Evolutionary conservation across 2,888 invertebrate species (phyloP), one percentile per base, ranked within the genome.

Genomic region (Itoplectis maculator): DNA sequence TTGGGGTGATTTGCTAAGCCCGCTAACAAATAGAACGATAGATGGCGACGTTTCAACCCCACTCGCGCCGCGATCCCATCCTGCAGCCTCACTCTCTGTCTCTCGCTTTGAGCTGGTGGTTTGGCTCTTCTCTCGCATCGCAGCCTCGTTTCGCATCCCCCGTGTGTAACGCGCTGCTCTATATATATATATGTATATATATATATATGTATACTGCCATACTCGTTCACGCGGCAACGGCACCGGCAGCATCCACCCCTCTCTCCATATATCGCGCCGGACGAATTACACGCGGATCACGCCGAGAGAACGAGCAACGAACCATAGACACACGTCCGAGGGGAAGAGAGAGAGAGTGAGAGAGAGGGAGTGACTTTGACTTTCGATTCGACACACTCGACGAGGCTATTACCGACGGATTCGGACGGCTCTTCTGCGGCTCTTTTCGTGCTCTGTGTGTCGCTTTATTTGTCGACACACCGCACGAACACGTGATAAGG

Each of bases 1-100:
- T 90, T 89, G 90, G 91, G 91, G 90, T 92, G 92, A 92, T 92
- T 92, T 91, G 92, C 91, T 92, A 92, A 92, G 91, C 92, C 88
- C 90, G 91, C 91, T 91, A 92, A 92, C 92, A 92, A 92, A 92
- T 92, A 91, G 92, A 91, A 92, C 91, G 92, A 92, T 92, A 91
- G 91, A 92, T 92, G 92, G 91, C 91, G 90, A 89, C 88, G 89
- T 89, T 89, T 89, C 87, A 87, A 85, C 88, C 89, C 88, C 87
- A 85, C 81, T 75, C 76, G 75, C 63, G n/a, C n/a, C n/a, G n/a
- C n/a, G n/a, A n/a, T n/a, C n/a, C n/a, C n/a, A n/a, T n/a, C n/a
- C n/a, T n/a, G n/a, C n/a, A n/a, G n/a, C n/a, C n/a, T n/a, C n/a
- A n/a, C n/a, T n/a, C n/a, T n/a, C n/a, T n/a, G n/a, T 61, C 40